Evolutionary conservation across 2,797 vertebrate species (phyloP).

Genomic region (Pantherophis vulpinus): DNA sequence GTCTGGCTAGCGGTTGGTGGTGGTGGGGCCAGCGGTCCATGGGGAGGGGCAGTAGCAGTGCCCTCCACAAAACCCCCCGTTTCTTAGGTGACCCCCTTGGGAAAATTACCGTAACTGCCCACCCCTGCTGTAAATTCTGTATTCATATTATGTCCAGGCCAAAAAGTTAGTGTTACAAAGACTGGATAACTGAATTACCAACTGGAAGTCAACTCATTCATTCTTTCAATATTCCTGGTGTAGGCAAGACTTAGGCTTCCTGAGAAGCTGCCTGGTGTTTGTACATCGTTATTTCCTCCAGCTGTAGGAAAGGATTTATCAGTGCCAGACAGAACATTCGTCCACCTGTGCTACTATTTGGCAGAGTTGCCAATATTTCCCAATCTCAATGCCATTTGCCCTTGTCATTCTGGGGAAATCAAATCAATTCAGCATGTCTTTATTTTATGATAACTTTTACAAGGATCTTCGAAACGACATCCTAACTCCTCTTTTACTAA

Average conservation of each 20-base stretch:
- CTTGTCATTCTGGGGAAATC: not conserved
- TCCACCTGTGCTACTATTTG: not conserved
- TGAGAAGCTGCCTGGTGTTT: not conserved
- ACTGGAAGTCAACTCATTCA: not conserved
- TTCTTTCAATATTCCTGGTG: not conserved
- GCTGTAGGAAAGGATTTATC: not conserved
- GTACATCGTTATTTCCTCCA: not conserved
- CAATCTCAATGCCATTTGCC: not conserved
- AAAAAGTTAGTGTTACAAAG: not conserved
- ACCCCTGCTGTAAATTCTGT: not conserved
- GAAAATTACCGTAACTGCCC: not conserved
- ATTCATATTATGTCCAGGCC: not conserved
- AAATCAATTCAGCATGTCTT: not conserved
- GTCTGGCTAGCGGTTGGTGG: too few relatives aligned
- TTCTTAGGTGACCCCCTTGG: too few relatives aligned
- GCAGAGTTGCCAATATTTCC: not conserved
- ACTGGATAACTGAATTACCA: not conserved
- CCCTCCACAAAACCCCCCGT: too few relatives aligned
- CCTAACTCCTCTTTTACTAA: not conserved
- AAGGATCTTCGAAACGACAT: not conserved
- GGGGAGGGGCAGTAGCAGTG: too few relatives aligned
- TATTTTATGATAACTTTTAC: not conserved
- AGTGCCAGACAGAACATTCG: not conserved
- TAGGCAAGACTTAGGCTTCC: not conserved
- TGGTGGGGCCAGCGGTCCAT: too few relatives aligned